Conservation (phyloP, 2,797 vertebrate species). For the Sebastiscus tertius region DNA sequence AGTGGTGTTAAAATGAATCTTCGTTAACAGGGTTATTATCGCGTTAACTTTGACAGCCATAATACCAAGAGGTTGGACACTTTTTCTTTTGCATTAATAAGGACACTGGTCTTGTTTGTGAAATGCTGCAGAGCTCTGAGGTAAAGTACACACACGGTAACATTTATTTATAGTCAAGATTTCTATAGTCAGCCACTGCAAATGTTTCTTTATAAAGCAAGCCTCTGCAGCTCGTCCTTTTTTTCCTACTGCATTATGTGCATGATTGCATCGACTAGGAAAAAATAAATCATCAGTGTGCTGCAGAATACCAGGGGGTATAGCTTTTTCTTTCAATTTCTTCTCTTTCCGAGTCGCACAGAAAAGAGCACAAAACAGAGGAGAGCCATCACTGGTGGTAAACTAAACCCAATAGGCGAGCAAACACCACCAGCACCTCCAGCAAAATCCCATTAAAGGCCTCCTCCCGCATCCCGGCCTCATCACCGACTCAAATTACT, state of each 20-base stretch:
- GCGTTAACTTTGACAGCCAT: no score
- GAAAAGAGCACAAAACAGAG: conserved; percentile 11
- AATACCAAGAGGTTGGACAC: background rate
- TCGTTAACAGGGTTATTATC: no score
- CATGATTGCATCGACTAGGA: background rate
- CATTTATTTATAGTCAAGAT: conserved; percentile 1
- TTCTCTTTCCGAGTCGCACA: conserved; percentile 13
- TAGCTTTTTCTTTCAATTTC: conserved; percentile 44
- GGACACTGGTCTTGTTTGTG: background rate
- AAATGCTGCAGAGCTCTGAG: conserved; percentile 3
- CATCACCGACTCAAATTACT: conserved; percentile 68
- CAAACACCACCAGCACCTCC: conserved; percentile 35
- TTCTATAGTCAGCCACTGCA: background rate
- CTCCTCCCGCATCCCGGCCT: conserved; percentile 51
- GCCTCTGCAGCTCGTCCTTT: background rate
- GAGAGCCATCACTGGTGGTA: conserved; percentile 23
- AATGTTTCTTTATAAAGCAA: conserved; percentile 6
- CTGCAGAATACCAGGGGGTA: conserved; percentile 17
- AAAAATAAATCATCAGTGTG: conserved; percentile 6
- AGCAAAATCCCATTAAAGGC: conserved; percentile 64
- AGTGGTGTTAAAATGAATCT: no score
- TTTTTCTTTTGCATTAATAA: background rate
- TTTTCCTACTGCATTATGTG: conserved; percentile 9
- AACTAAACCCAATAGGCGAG: conserved; percentile 29
- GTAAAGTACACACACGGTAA: background rate